Evolutionary conservation across 2,797 vertebrate species (phyloP), one percentile per base, ranked within the genome.

Genomic region (Neosalanx taihuensis): DNA sequence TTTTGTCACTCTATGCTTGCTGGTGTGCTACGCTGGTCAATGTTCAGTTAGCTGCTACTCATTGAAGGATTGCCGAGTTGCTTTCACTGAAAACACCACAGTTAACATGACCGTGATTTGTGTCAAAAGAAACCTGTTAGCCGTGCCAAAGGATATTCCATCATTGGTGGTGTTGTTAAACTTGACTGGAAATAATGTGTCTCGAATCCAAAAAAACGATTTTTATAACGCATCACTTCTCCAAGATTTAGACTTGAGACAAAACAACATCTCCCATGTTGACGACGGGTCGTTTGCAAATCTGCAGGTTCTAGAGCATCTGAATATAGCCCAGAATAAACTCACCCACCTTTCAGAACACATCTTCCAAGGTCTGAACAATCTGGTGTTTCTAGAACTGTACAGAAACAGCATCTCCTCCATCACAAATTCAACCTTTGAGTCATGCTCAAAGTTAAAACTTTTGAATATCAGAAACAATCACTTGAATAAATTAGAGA

Each of bases 61-160:
- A 0, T 0, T 93, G 18, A 84, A 71, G 64, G 71, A 56, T 58
- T 93, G 91, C 59, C 59, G 68, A 6, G 70, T 92, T 13, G 80
- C 68, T 35, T 81, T 60, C 59, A 0, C 6, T 3, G 3, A 73
- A 4, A 31, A 1, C 0, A 79, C 78, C 46, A 53, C 31, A 6
- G 18, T 70, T 23, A 23, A 60, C 7, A 46, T 72, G 33, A 84
- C 78, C 62, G 80, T 83, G 4, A 64, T 85, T 7, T 94, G 92
- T 77, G 7, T 4, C 0, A 0, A 29, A 0, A 67, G 0, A 3
- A 30, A 64, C 0, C 79, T 92, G 18, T 17, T 0, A 0, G 4
- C 31, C 0, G 80, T 93, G 66, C 91, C 92, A 35, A 5, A 0
- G 2, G 75, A 90, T 15, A 80, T 93, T 74, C 92, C 91, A 3